phyloP scores from a whole-genome alignment of 2,113 vertebrate species.

The Lepus americanus region DNA sequence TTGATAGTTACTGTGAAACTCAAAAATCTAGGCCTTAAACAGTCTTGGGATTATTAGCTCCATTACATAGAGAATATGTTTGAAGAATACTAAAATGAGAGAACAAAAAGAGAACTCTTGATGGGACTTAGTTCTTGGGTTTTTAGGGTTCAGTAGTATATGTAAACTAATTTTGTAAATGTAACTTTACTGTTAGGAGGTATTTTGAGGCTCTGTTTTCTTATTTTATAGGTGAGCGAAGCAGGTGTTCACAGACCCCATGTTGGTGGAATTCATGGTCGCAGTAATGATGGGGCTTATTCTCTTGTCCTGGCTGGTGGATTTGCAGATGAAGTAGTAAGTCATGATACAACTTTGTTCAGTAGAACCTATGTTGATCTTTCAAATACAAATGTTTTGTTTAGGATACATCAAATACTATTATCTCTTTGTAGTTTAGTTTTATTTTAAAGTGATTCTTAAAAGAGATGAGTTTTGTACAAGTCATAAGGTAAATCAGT shows the following conservation, averaged over 20 bases:
- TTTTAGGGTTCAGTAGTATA: not conserved
- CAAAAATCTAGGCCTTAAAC: not conserved
- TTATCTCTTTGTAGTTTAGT: not conserved
- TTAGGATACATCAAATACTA: not conserved
- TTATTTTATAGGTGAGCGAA: constrained; percentile 94
- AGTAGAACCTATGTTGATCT: constrained; percentile 49
- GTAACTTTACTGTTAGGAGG: not conserved
- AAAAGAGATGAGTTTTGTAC: not conserved
- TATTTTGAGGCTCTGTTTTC: constrained; percentile 56
- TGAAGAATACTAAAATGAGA: not conserved
- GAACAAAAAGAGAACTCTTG: not conserved
- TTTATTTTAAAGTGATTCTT: constrained; percentile 35
- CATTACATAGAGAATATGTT: not conserved
- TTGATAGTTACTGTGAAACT: constrained; percentile 52
- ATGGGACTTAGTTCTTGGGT: constrained; percentile 2
- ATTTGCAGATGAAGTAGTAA: constrained; percentile 99
- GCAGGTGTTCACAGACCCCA: constrained; percentile 98
- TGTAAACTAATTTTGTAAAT: constrained; percentile 39
- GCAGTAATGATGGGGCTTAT: constrained; percentile 97
- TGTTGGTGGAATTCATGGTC: constrained; percentile 98
- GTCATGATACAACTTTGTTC: constrained; percentile 81
- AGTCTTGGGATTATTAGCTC: not conserved
- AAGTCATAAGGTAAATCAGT: not conserved
- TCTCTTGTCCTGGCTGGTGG: constrained; percentile 98
- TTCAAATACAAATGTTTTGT: constrained; percentile 29